Percentiles rank a stretch among this genome's conserved stretches.
These are phyloP conservation scores for Rhizoglyphus robini DNA, from an alignment of 1,140 invertebrate species.

Conservation along the genomic window DNA sequence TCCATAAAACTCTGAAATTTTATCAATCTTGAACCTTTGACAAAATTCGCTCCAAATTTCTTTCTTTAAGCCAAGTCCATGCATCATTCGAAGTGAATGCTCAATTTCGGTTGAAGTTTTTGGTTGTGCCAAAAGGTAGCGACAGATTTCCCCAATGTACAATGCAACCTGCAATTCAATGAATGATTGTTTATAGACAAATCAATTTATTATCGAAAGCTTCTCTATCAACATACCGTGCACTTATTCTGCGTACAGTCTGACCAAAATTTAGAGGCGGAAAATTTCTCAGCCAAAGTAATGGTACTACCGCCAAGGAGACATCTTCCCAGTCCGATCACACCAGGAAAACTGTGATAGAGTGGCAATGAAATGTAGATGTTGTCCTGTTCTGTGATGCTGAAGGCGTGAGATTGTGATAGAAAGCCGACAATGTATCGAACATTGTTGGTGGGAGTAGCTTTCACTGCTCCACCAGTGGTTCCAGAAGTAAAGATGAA, in stretches of 20 bases:
- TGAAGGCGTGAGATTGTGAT: constrained; percentile 27
- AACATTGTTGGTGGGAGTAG: constrained; percentile 51
- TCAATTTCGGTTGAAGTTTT: constrained; percentile 57
- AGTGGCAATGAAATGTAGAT: constrained; percentile 52
- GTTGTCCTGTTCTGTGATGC: constrained; percentile 44
- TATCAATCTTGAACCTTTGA: constrained; percentile 40
- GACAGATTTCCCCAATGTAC: constrained; percentile 98
- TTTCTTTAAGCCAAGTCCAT: constrained; percentile 85
- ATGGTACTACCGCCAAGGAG: constrained; percentile 39
- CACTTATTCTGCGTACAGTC: constrained; percentile 56
- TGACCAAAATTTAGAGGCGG: constrained; percentile 46
- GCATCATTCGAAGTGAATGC: constrained; percentile 72
- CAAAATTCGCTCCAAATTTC: constrained; percentile 92
- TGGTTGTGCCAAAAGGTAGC: constrained; percentile 80
- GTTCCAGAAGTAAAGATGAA: constrained; percentile 88
- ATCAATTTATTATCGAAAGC: background rate
- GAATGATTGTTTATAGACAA: background rate
- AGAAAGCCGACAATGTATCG: constrained; percentile 22
- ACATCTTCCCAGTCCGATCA: constrained; percentile 35
- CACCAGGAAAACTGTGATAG: constrained; percentile 51
- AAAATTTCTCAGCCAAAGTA: constrained; percentile 44
- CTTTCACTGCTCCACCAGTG: constrained; percentile 73
- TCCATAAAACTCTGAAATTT: constrained; percentile 41
- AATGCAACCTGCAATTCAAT: constrained; percentile 47
- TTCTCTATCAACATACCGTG: constrained; percentile 41